Percentiles rank a stretch among this genome's conserved stretches.
Evolutionary conservation across 2,113 vertebrate genomes (phyloP).

Genomic region (Siniperca knerii): DNA sequence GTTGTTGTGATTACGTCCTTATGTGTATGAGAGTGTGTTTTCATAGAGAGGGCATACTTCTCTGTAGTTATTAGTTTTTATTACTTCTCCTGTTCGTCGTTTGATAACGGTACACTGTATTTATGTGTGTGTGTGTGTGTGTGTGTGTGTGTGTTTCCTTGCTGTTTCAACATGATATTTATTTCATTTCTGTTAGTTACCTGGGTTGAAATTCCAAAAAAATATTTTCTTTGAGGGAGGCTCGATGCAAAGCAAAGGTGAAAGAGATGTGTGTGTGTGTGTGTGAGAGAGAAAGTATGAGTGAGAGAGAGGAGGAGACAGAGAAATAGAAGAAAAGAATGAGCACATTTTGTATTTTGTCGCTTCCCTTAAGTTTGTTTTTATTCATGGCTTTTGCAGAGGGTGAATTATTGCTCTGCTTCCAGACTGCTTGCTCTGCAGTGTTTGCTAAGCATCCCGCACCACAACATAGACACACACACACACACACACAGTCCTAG

Average conservation of each 20-base stretch:
- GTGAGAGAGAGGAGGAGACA: neutral
- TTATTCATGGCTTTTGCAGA: constrained; percentile 66
- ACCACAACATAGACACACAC: constrained; percentile 8
- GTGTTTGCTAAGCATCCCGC: constrained; percentile 52
- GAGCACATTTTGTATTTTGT: constrained; percentile 51
- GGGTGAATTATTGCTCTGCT: constrained; percentile 65
- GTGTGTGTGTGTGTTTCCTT: constrained; percentile 8
- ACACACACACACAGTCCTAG: constrained; percentile 16
- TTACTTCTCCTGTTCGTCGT: constrained; percentile 25
- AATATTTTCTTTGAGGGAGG: constrained; percentile 6
- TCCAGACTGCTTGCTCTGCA: constrained; percentile 66
- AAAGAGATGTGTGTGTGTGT: constrained; percentile 4
- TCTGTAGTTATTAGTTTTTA: constrained; percentile 47
- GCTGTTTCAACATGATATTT: constrained; percentile 1
- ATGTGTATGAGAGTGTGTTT: constrained; percentile 9
- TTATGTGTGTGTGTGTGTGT: constrained; percentile 11
- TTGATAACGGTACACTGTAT: neutral
- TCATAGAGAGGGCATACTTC: constrained; percentile 15
- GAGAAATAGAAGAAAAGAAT: constrained; percentile 32
- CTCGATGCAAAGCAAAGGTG: constrained; percentile 29
- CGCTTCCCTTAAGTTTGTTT: constrained; percentile 61
- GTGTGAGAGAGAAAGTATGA: neutral
- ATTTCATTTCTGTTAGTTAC: constrained; percentile 16
- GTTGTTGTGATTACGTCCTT: constrained; percentile 11
- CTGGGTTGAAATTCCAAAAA: constrained; percentile 7